A percentile compares a stretch with the other conserved stretches of the same genome.
These are phyloP conservation scores for Hirtodrosophila trivittata DNA, from an alignment of 2,888 invertebrate species.

Conservation along the genomic window DNA sequence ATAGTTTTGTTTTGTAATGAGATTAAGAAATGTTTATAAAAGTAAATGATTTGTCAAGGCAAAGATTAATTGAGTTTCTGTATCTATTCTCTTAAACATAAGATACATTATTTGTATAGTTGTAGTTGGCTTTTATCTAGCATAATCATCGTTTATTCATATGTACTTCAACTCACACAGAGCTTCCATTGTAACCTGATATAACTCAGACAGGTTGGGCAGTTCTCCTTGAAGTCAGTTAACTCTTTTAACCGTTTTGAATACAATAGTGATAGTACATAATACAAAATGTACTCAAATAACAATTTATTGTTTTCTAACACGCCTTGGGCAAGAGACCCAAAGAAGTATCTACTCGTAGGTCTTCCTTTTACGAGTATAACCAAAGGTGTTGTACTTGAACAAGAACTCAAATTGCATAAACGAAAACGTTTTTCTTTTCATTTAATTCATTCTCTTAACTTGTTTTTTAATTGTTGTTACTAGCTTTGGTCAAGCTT, in stretches of 20 bases:
- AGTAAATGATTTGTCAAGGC: too few relatives aligned
- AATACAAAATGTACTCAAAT: constrained; percentile 55
- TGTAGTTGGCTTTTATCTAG: too few relatives aligned
- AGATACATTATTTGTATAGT: too few relatives aligned
- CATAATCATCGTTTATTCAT: too few relatives aligned
- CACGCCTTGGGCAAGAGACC: constrained; percentile 35
- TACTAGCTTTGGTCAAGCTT: constrained; percentile 4
- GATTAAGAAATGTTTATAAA: too few relatives aligned
- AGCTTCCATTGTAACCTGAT: constrained; percentile 42
- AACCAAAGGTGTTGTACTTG: constrained; percentile 57
- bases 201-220: constrained; percentile 21
- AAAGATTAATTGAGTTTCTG: too few relatives aligned
- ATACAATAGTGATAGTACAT: constrained; percentile 31
- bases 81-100: too few relatives aligned
- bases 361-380: constrained; percentile 12
- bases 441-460: neutral
- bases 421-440: neutral
- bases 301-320: constrained; percentile 53
- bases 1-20: too few relatives aligned
- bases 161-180: constrained; percentile 39
- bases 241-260: constrained; percentile 12
- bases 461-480: constrained; percentile 5
- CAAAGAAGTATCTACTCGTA: constrained; percentile 32
- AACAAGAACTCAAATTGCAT: constrained; percentile 69
- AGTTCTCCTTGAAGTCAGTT: constrained; percentile 68